Base-by-base conservation (phyloP, 2,888 invertebrate genomes). In the Aelia acuminata region DNA sequence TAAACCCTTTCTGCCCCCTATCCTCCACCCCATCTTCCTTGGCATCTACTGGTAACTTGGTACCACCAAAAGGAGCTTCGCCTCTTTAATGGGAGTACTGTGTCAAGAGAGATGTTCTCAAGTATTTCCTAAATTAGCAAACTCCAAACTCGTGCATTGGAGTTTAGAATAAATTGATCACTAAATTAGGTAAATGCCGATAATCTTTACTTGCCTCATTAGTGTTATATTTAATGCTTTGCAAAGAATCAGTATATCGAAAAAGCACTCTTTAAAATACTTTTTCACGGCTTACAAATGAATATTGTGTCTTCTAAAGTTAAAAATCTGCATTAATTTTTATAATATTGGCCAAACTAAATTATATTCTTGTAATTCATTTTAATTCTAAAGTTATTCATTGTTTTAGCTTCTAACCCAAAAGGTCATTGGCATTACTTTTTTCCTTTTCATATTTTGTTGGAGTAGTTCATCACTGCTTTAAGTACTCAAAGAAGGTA, bases 61-160 rank as follows among this genome's bases (percentile, higher is more conserved):
- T 35, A 75, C 39, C 50, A 50, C 49, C 85, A 35, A 50, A 50
- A 39, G 35, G 70, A 70, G 39, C 35, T 20, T 31, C 80, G 80
- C 43, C 47, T 47, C 84, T 84, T 48, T 84, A 84, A 57, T 53
- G 63, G 86, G 86, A 86, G 86, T 86, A 86, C 39, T 35, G 47
- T 86, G 86, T 57, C 86, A 86, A 86, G 86, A 50, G 85, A 50
- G n/a, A 48, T 48, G n/a, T 35, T 84, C 84, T 1, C 47, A n/a
- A 39, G 84, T 26, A 5, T 85, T 85, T 20, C 35, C 85, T 84
- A 85, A 85, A 85, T 85, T 85, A 85, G 35, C 85, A 22, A 20
- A 31, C 35, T 48, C 35, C 85, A 10, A 35, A n/a, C 20, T 53
- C 35, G 26, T 26, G 5, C 50, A 50, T 50, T 85, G 20, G 3